Conservation (phyloP, 2,797 vertebrate species). For the Heliangelus exortis region DNA sequence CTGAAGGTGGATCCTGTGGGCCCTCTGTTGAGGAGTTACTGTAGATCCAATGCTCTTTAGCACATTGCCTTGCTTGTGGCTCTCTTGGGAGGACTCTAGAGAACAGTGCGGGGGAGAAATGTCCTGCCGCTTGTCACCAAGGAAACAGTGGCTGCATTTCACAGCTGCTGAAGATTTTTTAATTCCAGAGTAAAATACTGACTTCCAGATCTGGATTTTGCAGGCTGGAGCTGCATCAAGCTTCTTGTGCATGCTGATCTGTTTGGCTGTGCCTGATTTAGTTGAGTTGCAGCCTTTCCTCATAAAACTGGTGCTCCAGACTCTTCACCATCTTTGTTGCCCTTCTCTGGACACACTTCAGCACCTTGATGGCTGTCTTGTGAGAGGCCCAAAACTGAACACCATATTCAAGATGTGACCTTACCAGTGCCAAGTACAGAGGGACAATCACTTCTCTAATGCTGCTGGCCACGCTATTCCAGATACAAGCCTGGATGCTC, state of each 20-base stretch:
- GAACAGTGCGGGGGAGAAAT: neutral
- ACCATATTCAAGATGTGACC: too few species aligned
- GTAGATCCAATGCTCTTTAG: neutral
- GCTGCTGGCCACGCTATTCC: too few species aligned
- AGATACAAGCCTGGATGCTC: too few species aligned
- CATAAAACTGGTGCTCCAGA: too few species aligned
- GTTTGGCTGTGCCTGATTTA: neutral
- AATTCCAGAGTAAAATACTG: neutral
- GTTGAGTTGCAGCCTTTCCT: neutral
- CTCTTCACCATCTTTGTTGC: too few species aligned
- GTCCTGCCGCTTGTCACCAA: neutral
- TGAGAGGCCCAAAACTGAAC: too few species aligned
- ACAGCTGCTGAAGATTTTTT: neutral
- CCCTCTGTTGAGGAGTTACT: neutral
- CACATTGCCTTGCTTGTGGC: neutral
- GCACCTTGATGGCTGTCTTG: too few species aligned
- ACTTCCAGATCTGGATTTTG: neutral
- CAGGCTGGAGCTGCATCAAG: neutral
- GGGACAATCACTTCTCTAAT: too few species aligned
- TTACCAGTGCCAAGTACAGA: too few species aligned
- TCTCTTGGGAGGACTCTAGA: neutral
- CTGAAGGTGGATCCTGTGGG: neutral
- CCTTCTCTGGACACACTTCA: too few species aligned
- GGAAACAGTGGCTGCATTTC: conserved; percentile 4
- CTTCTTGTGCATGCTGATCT: neutral